Evolutionary conservation across 2,888 invertebrate species (phyloP).

Genomic region (Linnaemya vulpina): DNA sequence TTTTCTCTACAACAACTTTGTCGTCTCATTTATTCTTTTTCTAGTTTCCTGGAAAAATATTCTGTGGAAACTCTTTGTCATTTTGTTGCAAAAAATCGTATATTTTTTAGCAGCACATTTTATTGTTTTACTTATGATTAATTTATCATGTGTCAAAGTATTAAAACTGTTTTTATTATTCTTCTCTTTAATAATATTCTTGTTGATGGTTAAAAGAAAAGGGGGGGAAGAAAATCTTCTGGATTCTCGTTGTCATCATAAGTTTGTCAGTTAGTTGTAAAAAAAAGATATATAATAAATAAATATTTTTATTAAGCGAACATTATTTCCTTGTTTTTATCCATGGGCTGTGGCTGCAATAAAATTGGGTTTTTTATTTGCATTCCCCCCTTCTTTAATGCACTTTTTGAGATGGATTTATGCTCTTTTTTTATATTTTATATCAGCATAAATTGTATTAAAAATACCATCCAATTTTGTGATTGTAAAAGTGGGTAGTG

Average conservation of each 20-base stretch:
- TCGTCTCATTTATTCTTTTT: constrained; percentile 5
- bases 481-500: too few species aligned
- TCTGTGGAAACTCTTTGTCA: constrained; percentile 23
- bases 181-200: constrained; percentile 6
- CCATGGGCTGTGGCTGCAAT: too few species aligned
- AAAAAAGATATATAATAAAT: too few species aligned
- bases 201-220: background rate
- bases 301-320: too few species aligned
- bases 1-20: background rate
- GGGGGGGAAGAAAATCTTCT: background rate
- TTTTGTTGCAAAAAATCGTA: background rate
- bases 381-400: too few species aligned
- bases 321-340: too few species aligned
- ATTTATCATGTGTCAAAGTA: constrained; percentile 68
- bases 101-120: background rate
- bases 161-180: constrained; percentile 55
- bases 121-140: constrained; percentile 45
- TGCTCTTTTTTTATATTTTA: too few species aligned
- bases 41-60: background rate
- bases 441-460: too few species aligned
- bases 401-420: too few species aligned
- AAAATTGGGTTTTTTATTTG: too few species aligned
- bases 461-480: too few species aligned
- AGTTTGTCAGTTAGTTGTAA: background rate
- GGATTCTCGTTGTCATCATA: background rate